These are phyloP conservation scores for Dolomedes plantarius DNA, from an alignment of 2,888 invertebrate species.

Conservation along the genomic window DNA sequence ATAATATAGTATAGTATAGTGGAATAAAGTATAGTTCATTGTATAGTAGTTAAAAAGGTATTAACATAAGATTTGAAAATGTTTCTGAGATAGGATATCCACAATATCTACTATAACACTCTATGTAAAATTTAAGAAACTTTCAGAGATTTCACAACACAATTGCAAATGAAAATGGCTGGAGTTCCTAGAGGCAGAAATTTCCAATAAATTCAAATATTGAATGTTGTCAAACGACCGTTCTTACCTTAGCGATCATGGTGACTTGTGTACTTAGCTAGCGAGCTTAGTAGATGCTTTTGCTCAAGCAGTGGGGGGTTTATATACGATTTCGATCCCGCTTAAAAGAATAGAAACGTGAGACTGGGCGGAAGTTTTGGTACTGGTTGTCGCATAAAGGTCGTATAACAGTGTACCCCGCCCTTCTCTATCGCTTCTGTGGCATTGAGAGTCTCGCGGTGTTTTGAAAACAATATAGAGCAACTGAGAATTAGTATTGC, in stretches of 20 bases:
- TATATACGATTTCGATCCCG: background rate
- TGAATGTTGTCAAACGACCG: no score
- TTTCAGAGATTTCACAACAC: no score
- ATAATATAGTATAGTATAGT: no score
- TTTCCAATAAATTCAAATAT: no score
- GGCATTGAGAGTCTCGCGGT: background rate
- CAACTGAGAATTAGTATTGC: background rate
- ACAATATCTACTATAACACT: no score
- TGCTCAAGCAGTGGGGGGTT: background rate
- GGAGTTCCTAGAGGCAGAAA: no score
- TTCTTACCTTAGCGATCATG: conserved; percentile 8
- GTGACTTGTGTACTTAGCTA: background rate
- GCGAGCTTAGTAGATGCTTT: background rate
- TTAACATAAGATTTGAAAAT: no score
- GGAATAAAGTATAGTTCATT: no score
- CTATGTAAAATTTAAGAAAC: no score
- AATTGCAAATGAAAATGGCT: no score
- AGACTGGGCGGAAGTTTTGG: background rate
- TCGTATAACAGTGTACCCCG: background rate
- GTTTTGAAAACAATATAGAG: background rate
- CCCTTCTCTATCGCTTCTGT: background rate
- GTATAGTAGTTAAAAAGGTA: no score
- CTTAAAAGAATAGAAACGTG: background rate
- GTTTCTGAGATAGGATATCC: no score
- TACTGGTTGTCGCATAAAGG: background rate